Evolutionary conservation across 1,140 invertebrate species (phyloP).

Genomic region (Aphidius ervi): DNA sequence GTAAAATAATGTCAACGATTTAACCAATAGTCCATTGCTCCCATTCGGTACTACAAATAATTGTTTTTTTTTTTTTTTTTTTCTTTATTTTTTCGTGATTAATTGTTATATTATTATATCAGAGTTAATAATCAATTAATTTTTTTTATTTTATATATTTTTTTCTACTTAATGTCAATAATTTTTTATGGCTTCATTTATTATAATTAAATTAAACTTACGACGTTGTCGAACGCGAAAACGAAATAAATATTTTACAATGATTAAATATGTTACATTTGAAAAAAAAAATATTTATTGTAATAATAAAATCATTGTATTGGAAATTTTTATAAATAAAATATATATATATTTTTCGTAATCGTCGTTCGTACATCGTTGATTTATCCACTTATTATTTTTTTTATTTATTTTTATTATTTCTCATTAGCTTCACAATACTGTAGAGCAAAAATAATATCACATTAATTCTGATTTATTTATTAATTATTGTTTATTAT

Average conservation of each 20-base stretch:
- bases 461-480: too few relatives aligned
- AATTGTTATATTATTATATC: not conserved
- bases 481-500: too few relatives aligned
- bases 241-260: conserved; percentile 22
- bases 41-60: not conserved
- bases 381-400: conserved; percentile 15
- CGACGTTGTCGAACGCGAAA: conserved; percentile 25
- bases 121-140: not conserved
- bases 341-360: conserved; percentile 21
- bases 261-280: conserved; percentile 5
- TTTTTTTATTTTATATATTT: conserved; percentile 5
- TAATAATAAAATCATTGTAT: conserved; percentile 9
- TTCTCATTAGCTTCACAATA: not conserved
- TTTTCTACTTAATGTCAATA: not conserved
- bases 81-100: not conserved
- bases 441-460: too few relatives aligned
- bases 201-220: conserved; percentile 1
- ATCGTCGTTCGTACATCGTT: conserved; percentile 28
- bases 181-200: not conserved
- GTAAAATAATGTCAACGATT: not conserved
- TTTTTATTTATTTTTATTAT: not conserved
- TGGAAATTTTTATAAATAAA: conserved; percentile 12
- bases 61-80: conserved; percentile 1
- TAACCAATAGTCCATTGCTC: conserved; percentile 10
- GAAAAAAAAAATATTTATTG: conserved; percentile 11